phyloP scores from a whole-genome alignment of 2,888 invertebrate species.

The Elegia similella region DNA sequence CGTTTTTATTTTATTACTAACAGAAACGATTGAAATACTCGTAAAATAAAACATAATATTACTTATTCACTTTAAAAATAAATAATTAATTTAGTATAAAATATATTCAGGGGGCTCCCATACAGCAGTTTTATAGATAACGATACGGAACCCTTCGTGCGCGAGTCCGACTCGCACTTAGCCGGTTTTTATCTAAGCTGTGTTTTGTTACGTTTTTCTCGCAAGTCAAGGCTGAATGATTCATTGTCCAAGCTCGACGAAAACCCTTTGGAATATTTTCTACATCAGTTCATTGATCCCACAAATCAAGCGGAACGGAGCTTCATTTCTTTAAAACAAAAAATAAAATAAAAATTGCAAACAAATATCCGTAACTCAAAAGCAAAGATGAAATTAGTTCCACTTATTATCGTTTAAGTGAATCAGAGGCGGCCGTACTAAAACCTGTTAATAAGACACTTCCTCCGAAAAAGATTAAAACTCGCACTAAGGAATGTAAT shows the following conservation, averaged over 20 bases:
- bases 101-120: no score
- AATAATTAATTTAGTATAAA: no score
- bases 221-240: slow-evolving; percentile 12
- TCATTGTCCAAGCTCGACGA: slow-evolving; percentile 11
- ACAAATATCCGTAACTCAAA: slow-evolving; percentile 10
- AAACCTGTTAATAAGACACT: slow-evolving; percentile 65
- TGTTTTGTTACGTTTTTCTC: slow-evolving; percentile 11
- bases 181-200: not conserved
- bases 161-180: no score
- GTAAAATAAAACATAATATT: no score
- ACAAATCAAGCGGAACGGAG: slow-evolving; percentile 8
- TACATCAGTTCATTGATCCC: slow-evolving; percentile 16
- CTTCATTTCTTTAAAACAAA: slow-evolving; percentile 4
- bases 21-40: no score
- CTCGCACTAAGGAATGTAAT: slow-evolving; percentile 50
- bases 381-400: slow-evolving; percentile 36
- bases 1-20: no score
- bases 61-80: no score
- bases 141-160: no score
- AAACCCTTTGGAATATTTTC: slow-evolving; percentile 10
- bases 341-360: not conserved
- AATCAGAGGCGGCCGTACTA: slow-evolving; percentile 53
- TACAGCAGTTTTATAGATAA: no score
- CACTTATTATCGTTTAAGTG: slow-evolving; percentile 43
- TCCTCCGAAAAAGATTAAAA: slow-evolving; percentile 60